Evolutionary conservation across 2,113 vertebrate species (phyloP).

Genomic region (Gambusia affinis): DNA sequence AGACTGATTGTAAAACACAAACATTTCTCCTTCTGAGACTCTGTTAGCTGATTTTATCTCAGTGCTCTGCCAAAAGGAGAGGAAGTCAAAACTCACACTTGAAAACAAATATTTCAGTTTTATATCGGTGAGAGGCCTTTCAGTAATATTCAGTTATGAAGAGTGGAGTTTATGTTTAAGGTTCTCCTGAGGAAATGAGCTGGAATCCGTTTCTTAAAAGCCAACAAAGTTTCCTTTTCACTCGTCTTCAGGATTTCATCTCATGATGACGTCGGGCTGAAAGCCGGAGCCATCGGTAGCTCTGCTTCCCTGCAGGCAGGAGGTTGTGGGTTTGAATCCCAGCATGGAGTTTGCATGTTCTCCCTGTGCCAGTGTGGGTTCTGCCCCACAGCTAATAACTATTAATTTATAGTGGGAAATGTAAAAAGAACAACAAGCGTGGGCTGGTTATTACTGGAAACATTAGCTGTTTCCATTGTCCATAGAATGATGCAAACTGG

Average conservation of each 20-base stretch:
- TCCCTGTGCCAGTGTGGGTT: too few species aligned
- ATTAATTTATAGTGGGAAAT: too few species aligned
- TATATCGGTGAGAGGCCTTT: neutral
- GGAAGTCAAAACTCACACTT: neutral
- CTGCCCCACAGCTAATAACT: neutral
- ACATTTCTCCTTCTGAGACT: slow-evolving; percentile 47
- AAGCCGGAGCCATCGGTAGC: neutral
- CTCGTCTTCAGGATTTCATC: neutral
- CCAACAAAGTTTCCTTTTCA: too few species aligned
- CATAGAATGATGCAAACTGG: too few species aligned
- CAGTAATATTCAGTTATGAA: neutral
- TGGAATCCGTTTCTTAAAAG: neutral
- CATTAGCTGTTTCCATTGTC: too few species aligned
- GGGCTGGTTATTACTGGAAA: too few species aligned
- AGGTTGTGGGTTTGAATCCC: neutral
- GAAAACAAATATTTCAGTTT: neutral
- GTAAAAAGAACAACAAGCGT: too few species aligned
- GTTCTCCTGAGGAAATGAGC: neutral
- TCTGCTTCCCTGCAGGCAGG: neutral
- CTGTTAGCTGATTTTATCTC: slow-evolving; percentile 41
- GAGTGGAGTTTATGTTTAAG: neutral
- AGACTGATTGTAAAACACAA: slow-evolving; percentile 30
- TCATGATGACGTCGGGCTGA: neutral
- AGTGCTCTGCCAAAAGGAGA: slow-evolving; percentile 19
- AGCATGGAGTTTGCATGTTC: neutral